These are phyloP conservation scores for Drosophila sordidula DNA, from an alignment of 2,888 invertebrate genomes.

Conservation along the genomic window DNA sequence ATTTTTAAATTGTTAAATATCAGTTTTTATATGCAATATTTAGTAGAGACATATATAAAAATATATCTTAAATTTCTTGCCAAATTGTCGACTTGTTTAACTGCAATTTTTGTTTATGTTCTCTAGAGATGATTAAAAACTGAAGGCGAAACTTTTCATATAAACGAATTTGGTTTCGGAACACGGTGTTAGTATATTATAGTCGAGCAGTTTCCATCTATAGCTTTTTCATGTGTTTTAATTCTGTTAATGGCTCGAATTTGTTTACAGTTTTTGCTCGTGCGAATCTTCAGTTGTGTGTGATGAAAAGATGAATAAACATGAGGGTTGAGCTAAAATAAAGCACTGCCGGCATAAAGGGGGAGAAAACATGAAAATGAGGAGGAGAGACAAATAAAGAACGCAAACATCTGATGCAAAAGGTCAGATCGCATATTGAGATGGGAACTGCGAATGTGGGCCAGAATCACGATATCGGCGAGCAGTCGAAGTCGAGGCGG, in stretches of 20 bases:
- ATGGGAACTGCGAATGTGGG: not conserved
- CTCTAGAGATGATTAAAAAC: no score
- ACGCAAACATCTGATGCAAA: not conserved
- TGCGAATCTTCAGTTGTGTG: conserved; percentile 22
- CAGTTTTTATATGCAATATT: no score
- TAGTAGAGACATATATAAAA: no score
- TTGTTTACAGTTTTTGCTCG: conserved; percentile 60
- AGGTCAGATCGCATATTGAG: conserved; percentile 10
- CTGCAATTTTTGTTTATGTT: not conserved
- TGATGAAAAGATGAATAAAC: conserved; percentile 36
- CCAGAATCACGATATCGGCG: not conserved
- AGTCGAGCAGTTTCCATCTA: conserved; percentile 25
- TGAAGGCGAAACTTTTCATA: not conserved
- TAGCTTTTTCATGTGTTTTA: conserved; percentile 45
- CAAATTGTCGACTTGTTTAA: not conserved
- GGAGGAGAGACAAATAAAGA: not conserved
- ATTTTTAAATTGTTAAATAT: no score
- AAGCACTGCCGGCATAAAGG: not conserved
- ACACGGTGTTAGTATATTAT: conserved; percentile 12
- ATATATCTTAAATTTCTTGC: no score
- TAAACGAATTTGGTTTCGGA: not conserved
- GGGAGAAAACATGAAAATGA: no score
- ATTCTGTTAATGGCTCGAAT: conserved; percentile 68
- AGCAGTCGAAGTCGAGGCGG: not conserved
- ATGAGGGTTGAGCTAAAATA: conserved; percentile 1